phyloP scores from a whole-genome alignment of 2,888 invertebrate species.

The Bursaphelenchus okinawaensis region DNA sequence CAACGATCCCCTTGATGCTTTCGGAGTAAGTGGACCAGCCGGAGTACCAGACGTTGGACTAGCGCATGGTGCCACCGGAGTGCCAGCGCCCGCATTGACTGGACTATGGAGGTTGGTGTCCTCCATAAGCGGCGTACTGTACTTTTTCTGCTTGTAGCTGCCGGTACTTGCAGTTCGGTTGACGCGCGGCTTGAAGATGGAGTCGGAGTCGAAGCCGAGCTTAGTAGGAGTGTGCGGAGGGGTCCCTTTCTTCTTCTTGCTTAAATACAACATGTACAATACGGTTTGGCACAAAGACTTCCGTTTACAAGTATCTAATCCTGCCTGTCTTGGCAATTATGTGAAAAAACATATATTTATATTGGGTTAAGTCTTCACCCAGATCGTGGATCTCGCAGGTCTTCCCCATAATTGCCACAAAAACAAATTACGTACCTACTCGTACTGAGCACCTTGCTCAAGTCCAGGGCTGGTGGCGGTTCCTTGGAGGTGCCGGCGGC shows the following conservation, averaged over 20 bases:
- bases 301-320: too few species aligned
- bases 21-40: slow-evolving; percentile 13
- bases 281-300: too few species aligned
- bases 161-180: slow-evolving; percentile 6
- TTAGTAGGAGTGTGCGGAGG: slow-evolving; percentile 1
- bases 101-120: slow-evolving; percentile 3
- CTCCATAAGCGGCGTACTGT: slow-evolving; percentile 5
- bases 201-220: slow-evolving; percentile 1
- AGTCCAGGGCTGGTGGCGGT: slow-evolving; percentile 22
- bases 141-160: neutral
- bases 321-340: too few species aligned
- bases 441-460: slow-evolving; percentile 22
- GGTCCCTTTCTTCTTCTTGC: neutral
- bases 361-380: too few species aligned
- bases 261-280: neutral
- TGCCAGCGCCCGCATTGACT: neutral
- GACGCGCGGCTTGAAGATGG: slow-evolving; percentile 11
- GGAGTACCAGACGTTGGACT: slow-evolving; percentile 6
- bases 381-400: too few species aligned
- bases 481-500: slow-evolving; percentile 15
- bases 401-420: too few species aligned
- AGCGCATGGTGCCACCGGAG: slow-evolving; percentile 5
- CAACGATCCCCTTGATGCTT: slow-evolving; percentile 6
- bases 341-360: too few species aligned
- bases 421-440: slow-evolving; percentile 12